A percentile compares a stretch with the other conserved stretches of the same genome.
phyloP scores from a whole-genome alignment of 2,797 vertebrate species.

The Tangara arthus region DNA sequence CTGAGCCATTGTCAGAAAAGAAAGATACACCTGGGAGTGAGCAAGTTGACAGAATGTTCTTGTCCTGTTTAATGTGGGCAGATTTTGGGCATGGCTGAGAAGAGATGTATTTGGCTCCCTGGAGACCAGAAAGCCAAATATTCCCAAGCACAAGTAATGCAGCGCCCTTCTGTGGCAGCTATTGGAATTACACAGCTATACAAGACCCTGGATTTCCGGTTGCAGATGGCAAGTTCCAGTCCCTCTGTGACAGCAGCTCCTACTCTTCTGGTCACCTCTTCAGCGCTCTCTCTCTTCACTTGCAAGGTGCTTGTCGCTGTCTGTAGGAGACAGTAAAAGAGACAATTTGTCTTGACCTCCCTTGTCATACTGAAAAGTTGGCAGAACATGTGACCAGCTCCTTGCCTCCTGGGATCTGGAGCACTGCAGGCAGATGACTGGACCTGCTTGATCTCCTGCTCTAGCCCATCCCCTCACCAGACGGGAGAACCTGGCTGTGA shows the following conservation, averaged over 20 bases:
- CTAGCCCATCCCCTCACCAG: background rate
- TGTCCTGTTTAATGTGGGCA: background rate
- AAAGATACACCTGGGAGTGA: conserved; percentile 15
- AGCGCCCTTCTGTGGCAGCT: conserved; percentile 18
- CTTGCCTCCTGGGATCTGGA: background rate
- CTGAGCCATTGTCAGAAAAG: background rate
- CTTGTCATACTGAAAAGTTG: background rate
- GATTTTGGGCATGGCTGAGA: background rate
- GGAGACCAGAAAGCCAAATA: background rate
- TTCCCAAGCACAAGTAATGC: background rate
- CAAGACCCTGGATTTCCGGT: background rate
- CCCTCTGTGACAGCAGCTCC: background rate
- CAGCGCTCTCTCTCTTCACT: background rate
- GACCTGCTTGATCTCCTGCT: background rate
- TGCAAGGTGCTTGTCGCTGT: background rate
- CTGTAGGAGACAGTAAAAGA: conserved; percentile 44
- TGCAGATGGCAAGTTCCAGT: background rate
- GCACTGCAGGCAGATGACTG: background rate
- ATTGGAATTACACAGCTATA: conserved; percentile 2
- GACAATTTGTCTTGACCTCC: background rate
- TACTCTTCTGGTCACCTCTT: conserved; percentile 12
- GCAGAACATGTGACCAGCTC: background rate
- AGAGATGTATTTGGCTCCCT: background rate
- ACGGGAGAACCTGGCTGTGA: background rate
- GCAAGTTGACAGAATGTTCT: background rate